A percentile compares a stretch with the other conserved stretches of the same genome.
Evolutionary conservation across 1,140 invertebrate genomes (phyloP).

Genomic region (Acromyrmex echinatior): DNA sequence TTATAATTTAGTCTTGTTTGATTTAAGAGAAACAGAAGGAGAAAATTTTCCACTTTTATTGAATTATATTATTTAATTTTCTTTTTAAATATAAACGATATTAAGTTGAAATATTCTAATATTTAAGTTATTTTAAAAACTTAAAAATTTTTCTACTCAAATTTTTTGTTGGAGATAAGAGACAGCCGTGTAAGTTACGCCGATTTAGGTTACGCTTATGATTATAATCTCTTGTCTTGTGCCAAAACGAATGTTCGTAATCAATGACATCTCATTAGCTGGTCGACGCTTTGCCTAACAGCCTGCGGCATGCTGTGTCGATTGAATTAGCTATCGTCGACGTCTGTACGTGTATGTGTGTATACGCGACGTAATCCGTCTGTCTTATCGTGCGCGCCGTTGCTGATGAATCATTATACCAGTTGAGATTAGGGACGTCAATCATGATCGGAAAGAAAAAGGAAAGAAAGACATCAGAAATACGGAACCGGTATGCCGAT

Average conservation of each 20-base stretch:
- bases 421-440: constrained; percentile 3
- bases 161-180: constrained; percentile 24
- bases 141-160: background rate
- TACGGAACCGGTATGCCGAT: constrained; percentile 4
- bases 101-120: too few species aligned
- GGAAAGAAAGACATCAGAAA: constrained; percentile 8
- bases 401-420: constrained; percentile 38
- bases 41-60: background rate
- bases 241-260: constrained; percentile 66
- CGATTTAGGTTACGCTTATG: constrained; percentile 34
- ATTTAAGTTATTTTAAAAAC: background rate
- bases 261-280: constrained; percentile 68
- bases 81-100: background rate
- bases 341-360: background rate
- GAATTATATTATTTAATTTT: background rate
- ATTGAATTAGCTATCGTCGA: constrained; percentile 59
- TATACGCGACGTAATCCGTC: constrained; percentile 19
- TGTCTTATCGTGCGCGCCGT: constrained; percentile 13
- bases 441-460: constrained; percentile 1
- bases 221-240: constrained; percentile 32
- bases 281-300: constrained; percentile 65
- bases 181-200: constrained; percentile 9
- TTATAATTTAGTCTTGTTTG: background rate
- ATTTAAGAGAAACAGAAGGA: background rate
- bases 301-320: constrained; percentile 34